These are phyloP conservation scores for Coptodon rendalli DNA, from an alignment of 2,113 vertebrate genomes.

Conservation along the genomic window DNA sequence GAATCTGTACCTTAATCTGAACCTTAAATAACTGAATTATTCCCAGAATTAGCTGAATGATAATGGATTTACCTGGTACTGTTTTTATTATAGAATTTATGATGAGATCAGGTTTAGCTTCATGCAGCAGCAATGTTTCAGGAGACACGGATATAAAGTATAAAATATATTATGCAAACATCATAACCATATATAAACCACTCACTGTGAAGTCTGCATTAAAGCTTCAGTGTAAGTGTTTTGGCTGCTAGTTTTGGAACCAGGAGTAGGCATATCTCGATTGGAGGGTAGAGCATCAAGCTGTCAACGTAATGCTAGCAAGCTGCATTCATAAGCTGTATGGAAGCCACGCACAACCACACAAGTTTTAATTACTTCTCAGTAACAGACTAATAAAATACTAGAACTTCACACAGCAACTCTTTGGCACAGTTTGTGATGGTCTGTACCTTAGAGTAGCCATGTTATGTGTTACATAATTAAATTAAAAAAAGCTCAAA, in stretches of 20 bases:
- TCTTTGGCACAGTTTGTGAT: background rate
- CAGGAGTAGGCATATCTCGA: background rate
- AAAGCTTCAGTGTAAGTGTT: background rate
- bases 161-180: background rate
- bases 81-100: background rate
- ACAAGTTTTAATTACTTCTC: background rate
- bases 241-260: background rate
- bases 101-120: rapidly evolving
- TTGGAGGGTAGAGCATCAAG: background rate
- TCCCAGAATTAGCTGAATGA: background rate
- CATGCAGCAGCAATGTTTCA: too few relatives aligned
- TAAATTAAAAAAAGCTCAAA: background rate
- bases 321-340: background rate
- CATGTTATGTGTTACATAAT: background rate
- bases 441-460: background rate
- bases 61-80: background rate
- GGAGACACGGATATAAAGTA: background rate
- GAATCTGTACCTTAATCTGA: background rate
- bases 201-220: background rate
- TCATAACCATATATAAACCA: background rate
- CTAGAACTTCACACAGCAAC: rapidly evolving
- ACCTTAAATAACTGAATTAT: background rate
- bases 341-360: background rate
- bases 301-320: background rate
- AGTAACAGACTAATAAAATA: background rate